Evolutionary conservation across 2,888 invertebrate genomes (phyloP), one percentile per base, ranked within the genome.

Genomic region (Netelia virgata): DNA sequence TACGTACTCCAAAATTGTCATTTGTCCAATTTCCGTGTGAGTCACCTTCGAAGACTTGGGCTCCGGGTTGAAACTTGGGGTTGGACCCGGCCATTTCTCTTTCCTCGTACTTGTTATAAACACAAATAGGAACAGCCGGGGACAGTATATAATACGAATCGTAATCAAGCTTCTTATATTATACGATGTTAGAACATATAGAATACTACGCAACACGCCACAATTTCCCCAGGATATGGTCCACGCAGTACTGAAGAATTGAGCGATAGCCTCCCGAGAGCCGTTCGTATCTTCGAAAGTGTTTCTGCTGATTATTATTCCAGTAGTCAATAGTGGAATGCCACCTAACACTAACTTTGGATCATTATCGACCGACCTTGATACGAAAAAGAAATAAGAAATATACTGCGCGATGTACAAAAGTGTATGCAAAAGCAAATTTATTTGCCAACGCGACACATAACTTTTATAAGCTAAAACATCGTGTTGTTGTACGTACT

Each of bases 1-100:
- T 86, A 87, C 87, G 23, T 85, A 87, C 87, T 82, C 87, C 83
- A 82, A 85, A 84, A 74, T 43, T 57, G 72, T 83, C 73, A 69
- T 50, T 70, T 23, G 85, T 79, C 64, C 69, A 64, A 68, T 69
- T 43, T 20, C 10, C 68, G 50, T 36, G 59, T 36, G 74, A 69
- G 28, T 81, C 68, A 53, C 61, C 64, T 14, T 41, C 57, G 9
- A 77, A 69, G 47, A 43, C 64, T 55, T 57, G 64, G 63, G 28
- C 10, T 43, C 66, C 83, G 41, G 57, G 63, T 59, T 77, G 57
- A 20, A 77, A 68, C 16, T 57, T 72, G 8, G 20, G 41, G 18
- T 72, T 43, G 16, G 73, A 53, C 18, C 63, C 70, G 10, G 70
- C 69, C 84, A 84, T 84, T 82, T 57, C 8, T 57, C 47, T 63